A percentile compares a stretch with the other conserved stretches of the same genome.
phyloP scores from a whole-genome alignment of 2,113 vertebrate genomes.

The Acanthisitta chloris region DNA sequence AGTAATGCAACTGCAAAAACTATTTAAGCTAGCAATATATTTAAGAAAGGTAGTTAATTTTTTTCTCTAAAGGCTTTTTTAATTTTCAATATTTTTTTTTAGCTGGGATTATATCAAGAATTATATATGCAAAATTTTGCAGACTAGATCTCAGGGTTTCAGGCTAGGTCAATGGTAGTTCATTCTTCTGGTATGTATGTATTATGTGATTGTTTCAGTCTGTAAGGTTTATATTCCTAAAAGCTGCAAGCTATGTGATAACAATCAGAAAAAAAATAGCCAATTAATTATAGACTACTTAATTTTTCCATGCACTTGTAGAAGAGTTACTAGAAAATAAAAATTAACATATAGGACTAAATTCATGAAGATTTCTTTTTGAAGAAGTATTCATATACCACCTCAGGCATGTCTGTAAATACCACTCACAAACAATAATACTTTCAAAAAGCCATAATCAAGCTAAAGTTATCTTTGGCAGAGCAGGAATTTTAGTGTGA shows the following conservation, averaged over 20 bases:
- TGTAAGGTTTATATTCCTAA: background rate
- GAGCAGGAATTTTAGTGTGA: background rate
- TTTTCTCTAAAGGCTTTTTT: background rate
- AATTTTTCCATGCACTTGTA: background rate
- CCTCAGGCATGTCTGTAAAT: background rate
- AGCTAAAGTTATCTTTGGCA: background rate
- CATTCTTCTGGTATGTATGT: background rate
- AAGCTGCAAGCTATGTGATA: background rate
- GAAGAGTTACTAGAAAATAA: background rate
- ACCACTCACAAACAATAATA: background rate
- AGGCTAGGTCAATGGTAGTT: background rate
- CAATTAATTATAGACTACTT: background rate
- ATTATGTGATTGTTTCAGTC: background rate
- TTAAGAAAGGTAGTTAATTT: background rate
- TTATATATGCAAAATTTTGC: background rate
- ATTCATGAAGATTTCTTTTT: background rate
- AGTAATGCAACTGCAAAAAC: background rate
- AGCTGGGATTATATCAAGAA: background rate
- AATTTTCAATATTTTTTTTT: background rate
- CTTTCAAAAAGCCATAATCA: background rate
- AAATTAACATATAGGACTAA: background rate
- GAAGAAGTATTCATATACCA: background rate
- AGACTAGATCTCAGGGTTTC: background rate
- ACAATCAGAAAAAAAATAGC: background rate
- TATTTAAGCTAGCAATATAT: background rate